Evolutionary conservation across 2,888 invertebrate genomes (phyloP), one percentile per base, ranked within the genome.

Genomic region (Noctuana brunneofusca): DNA sequence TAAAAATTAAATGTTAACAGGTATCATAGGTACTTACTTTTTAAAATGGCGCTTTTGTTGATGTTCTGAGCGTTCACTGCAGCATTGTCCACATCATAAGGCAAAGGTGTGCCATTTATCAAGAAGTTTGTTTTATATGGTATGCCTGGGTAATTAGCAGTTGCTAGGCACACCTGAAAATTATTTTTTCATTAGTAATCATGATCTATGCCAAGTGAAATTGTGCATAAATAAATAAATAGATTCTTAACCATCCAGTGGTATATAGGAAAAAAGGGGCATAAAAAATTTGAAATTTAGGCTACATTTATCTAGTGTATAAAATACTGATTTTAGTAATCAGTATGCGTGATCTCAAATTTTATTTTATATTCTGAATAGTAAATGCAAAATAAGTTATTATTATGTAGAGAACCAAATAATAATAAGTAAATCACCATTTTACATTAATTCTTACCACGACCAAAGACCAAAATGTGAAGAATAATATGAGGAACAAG

Each of bases 401-500:
- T n/a, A 27, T 27, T 8, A 3, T 27, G 8, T 27, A 27, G 27
- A 27, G 27, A 27, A 27, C 27, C 27, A 27, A 8, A 11, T 6
- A 11, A 11, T 32, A 32, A 32, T 1, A 32, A 32, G 30, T 32
- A 1, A 32, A 3, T 32, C 11, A 2, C 9, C 11, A 32, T 32
- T 32, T 32, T 18, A 6, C 2, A 43, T 24, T 9, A 35, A 20
- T 48, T 79, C 94, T 93, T 81, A 97, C 95, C 79, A 98, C 94
- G 58, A 98, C 96, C 64, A 94, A 89, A 12, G 97, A 93, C 98
- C 98, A 98, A 87, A 96, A 97, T 65, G 95, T 87, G 71, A 97
- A 95, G 83, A 98, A 97, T 56, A 94, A 76, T 20, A 96, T 84
- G 0, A 98, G 92, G 64, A 96, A 93, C 66, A 96, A 72, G 81